Conservation (phyloP, 37 sponge, comb jelly and placozoan genomes). For the Ephydatia muelleri region DNA sequence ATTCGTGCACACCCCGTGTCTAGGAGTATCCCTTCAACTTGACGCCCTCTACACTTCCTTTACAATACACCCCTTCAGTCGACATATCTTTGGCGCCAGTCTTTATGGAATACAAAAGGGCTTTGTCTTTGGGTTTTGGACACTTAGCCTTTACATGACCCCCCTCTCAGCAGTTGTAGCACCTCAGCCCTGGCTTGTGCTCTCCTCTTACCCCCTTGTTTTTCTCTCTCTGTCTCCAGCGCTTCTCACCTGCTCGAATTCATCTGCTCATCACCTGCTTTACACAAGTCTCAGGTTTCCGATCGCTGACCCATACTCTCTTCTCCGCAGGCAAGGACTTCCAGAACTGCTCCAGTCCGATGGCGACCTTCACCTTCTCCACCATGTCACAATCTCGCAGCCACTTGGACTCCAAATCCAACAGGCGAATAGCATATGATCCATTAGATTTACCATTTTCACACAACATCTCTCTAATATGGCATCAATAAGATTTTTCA, state of each 20-base stretch:
- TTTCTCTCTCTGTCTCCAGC: too few relatives aligned
- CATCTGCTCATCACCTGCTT: conserved; percentile 16
- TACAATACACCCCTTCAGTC: too few relatives aligned
- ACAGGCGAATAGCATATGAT: conserved; percentile 3
- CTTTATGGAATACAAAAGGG: too few relatives aligned
- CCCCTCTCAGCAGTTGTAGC: too few relatives aligned
- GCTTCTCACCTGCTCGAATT: conserved; percentile 16
- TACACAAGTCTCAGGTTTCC: conserved; percentile 2
- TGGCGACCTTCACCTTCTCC: background rate
- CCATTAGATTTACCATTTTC: conserved; percentile 23
- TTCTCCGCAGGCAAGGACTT: background rate
- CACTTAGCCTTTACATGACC: too few relatives aligned
- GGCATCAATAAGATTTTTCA: conserved; percentile 38
- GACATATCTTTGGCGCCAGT: too few relatives aligned
- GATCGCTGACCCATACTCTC: conserved; percentile 7
- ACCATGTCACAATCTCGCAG: background rate
- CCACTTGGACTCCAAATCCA: conserved; percentile 21
- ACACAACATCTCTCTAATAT: conserved; percentile 8
- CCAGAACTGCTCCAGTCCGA: conserved; percentile 14
- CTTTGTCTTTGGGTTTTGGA: too few relatives aligned
- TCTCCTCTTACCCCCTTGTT: too few relatives aligned
- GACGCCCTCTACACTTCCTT: too few relatives aligned
- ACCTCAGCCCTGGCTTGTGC: too few relatives aligned
- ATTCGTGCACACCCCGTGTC: too few relatives aligned
- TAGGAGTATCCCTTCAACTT: too few relatives aligned